These are phyloP conservation scores for Caenorhabditis doughertyi DNA, from an alignment of 2,888 invertebrate species.

Conservation along the genomic window DNA sequence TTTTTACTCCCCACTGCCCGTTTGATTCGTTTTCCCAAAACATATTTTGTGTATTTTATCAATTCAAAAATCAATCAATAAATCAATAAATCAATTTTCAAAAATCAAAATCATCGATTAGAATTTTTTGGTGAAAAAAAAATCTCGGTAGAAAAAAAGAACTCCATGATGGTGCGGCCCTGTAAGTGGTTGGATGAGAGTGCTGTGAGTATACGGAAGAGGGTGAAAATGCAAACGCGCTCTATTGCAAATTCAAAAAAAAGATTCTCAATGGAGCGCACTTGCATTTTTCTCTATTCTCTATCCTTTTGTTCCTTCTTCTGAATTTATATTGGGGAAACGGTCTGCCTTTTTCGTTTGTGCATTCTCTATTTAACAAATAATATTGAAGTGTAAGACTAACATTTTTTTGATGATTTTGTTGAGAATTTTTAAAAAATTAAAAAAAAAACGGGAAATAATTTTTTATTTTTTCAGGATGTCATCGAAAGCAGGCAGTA, in stretches of 20 bases:
- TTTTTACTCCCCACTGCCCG: neutral
- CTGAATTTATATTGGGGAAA: too few relatives aligned
- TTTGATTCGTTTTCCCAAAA: neutral
- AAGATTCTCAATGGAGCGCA: too few relatives aligned
- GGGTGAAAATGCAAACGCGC: neutral
- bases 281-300: too few relatives aligned
- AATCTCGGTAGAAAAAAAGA: neutral
- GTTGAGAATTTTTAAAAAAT: too few relatives aligned
- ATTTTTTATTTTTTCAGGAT: slow-evolving; percentile 68
- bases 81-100: neutral
- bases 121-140: neutral
- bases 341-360: too few relatives aligned
- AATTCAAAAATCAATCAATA: neutral
- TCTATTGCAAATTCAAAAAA: too few relatives aligned
- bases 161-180: slow-evolving; percentile 8
- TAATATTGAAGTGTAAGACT: too few relatives aligned
- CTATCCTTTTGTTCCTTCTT: too few relatives aligned
- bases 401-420: too few relatives aligned
- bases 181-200: slow-evolving; percentile 57
- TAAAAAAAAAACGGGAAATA: too few relatives aligned
- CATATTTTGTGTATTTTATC: too few relatives aligned
- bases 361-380: too few relatives aligned
- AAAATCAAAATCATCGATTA: neutral
- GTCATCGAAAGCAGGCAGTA: slow-evolving; percentile 66
- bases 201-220: slow-evolving; percentile 22